phyloP scores from a whole-genome alignment of 2,888 invertebrate genomes.

The Agriopis leucophaearia region DNA sequence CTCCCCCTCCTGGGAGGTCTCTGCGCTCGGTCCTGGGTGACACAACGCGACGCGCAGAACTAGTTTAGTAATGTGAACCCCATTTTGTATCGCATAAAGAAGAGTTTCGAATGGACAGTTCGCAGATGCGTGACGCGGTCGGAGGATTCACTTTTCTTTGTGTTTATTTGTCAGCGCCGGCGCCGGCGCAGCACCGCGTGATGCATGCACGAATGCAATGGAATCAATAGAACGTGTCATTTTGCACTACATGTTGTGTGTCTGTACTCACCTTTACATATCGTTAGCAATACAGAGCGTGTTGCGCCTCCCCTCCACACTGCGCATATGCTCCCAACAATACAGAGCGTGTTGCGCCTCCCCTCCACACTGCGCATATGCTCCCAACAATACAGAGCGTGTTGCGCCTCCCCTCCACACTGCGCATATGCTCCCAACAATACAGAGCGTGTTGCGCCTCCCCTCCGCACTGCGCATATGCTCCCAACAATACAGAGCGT shows the following conservation, averaged over 20 bases:
- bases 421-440: conserved; percentile 37
- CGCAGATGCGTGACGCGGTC: too few species aligned
- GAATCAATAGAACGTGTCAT: background rate
- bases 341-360: too few species aligned
- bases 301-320: background rate
- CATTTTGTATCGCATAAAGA: background rate
- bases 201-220: too few species aligned
- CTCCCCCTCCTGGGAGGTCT: too few species aligned
- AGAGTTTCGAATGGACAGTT: background rate
- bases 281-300: conserved; percentile 25
- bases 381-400: too few species aligned
- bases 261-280: conserved; percentile 24
- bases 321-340: conserved; percentile 37
- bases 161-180: background rate
- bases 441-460: conserved; percentile 6
- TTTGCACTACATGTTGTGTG: background rate
- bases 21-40: too few species aligned
- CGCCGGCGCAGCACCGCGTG: too few species aligned
- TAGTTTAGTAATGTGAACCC: too few species aligned
- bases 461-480: conserved; percentile 35
- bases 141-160: background rate
- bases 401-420: too few species aligned
- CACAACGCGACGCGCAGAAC: too few species aligned
- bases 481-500: too few species aligned
- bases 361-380: too few species aligned